phyloP scores from a whole-genome alignment of 2,888 invertebrate species.

The Stenichneumon culpator region DNA sequence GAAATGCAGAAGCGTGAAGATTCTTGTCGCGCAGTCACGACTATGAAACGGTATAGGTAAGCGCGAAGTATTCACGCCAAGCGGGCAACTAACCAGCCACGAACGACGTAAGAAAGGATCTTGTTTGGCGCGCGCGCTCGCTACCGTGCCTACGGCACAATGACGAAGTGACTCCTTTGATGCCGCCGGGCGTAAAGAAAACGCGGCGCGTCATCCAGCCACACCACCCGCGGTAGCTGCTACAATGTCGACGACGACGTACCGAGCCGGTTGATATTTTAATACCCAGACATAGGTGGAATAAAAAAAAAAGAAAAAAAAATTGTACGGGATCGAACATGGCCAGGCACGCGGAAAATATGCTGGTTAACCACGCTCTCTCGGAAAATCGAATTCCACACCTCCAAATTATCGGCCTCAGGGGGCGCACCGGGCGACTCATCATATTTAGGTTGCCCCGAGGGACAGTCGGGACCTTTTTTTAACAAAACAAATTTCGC shows the following conservation, averaged over 20 bases:
- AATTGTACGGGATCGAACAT: background rate
- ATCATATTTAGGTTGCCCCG: background rate
- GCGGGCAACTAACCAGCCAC: constrained; percentile 61
- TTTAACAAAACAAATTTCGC: constrained; percentile 69
- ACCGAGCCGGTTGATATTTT: constrained; percentile 57
- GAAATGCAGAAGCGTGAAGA: background rate
- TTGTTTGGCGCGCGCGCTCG: constrained; percentile 20
- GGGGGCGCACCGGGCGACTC: background rate
- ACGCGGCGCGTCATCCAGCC: constrained; percentile 73
- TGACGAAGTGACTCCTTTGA: constrained; percentile 76
- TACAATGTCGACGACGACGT: constrained; percentile 54
- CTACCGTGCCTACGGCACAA: constrained; percentile 65
- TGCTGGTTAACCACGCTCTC: constrained; percentile 57
- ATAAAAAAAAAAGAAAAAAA: constrained; percentile 28
- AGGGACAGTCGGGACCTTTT: constrained; percentile 1
- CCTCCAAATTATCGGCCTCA: background rate
- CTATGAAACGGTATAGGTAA: background rate
- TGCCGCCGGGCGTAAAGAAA: constrained; percentile 68
- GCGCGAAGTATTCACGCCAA: constrained; percentile 13
- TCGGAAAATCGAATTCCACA: constrained; percentile 58
- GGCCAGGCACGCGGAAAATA: constrained; percentile 70
- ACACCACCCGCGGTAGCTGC: constrained; percentile 60
- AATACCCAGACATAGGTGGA: constrained; percentile 40
- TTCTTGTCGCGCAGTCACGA: background rate
- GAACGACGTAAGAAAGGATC: constrained; percentile 52